These are phyloP conservation scores for Misgurnus anguillicaudatus DNA, from an alignment of 2,113 vertebrate species.

Conservation along the genomic window DNA sequence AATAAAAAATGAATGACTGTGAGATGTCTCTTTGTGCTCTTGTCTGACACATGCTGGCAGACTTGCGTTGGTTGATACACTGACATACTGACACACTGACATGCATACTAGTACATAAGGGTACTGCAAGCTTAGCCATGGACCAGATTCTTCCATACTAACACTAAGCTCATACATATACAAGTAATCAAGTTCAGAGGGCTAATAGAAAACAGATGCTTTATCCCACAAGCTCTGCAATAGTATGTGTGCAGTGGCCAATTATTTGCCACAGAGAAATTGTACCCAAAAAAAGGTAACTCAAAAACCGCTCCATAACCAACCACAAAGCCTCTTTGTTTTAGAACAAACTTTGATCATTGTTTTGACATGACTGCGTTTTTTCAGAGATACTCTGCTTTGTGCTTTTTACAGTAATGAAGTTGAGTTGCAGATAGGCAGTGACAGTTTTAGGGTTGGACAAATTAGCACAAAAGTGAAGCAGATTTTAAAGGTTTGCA, in stretches of 20 bases:
- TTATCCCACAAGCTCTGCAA: not conserved
- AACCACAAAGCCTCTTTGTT: not conserved
- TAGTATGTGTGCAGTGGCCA: not conserved
- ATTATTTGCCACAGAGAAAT: not conserved
- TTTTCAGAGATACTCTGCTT: not conserved
- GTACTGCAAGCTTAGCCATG: slow-evolving; percentile 69
- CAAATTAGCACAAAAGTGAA: slow-evolving; percentile 2
- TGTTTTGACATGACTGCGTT: slow-evolving; percentile 6
- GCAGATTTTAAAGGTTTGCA: slow-evolving; percentile 12
- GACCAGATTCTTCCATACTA: slow-evolving; percentile 50
- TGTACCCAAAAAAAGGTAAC: not conserved
- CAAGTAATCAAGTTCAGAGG: not conserved
- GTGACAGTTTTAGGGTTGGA: slow-evolving; percentile 5
- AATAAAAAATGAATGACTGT: slow-evolving; percentile 4
- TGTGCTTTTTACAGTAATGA: slow-evolving; percentile 3
- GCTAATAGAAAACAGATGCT: not conserved
- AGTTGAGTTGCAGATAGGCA: not conserved
- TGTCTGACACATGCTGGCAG: slow-evolving; percentile 42
- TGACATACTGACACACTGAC: slow-evolving; percentile 76
- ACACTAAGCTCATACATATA: not conserved
- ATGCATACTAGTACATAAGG: slow-evolving; percentile 58
- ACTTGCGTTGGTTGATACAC: slow-evolving; percentile 61
- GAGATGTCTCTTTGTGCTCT: slow-evolving; percentile 33
- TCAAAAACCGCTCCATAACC: not conserved
- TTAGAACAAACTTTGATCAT: not conserved